Evolutionary conservation across 2,888 invertebrate species (phyloP).

Genomic region (Bombylius discolor): DNA sequence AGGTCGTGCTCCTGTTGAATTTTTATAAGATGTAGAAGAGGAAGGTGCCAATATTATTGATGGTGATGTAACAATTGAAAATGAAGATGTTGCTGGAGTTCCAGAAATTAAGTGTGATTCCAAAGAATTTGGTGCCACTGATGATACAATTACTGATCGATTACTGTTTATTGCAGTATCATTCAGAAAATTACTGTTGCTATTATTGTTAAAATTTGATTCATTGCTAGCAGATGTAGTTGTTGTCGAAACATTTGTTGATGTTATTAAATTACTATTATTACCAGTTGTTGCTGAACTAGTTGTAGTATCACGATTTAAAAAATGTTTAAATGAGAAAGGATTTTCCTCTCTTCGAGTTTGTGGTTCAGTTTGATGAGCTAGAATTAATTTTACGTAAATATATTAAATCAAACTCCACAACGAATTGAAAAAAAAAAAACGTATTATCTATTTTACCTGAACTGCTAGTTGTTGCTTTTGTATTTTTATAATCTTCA

Average conservation of each 20-base stretch:
- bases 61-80: background rate
- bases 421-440: background rate
- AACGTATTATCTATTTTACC: background rate
- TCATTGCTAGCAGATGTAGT: background rate
- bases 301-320: conserved; percentile 46
- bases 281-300: conserved; percentile 6
- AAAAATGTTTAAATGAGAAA: conserved; percentile 75
- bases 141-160: background rate
- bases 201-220: background rate
- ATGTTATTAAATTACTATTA: conserved; percentile 4
- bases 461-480: background rate
- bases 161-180: too few relatives aligned
- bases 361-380: conserved; percentile 7
- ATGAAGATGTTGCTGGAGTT: background rate
- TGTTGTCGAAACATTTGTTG: background rate
- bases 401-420: background rate
- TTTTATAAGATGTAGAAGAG: conserved; percentile 18
- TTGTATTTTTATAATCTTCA: conserved; percentile 2
- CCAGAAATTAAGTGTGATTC: too few relatives aligned
- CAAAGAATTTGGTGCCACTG: background rate
- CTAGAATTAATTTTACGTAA: background rate
- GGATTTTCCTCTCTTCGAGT: conserved; percentile 51
- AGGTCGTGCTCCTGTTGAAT: conserved; percentile 59
- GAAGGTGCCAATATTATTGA: background rate
- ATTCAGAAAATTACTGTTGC: background rate